A percentile compares a stretch with the other conserved stretches of the same genome.
Conservation (phyloP, 2,797 vertebrate genomes). For the Danio jaintianensis region DNA sequence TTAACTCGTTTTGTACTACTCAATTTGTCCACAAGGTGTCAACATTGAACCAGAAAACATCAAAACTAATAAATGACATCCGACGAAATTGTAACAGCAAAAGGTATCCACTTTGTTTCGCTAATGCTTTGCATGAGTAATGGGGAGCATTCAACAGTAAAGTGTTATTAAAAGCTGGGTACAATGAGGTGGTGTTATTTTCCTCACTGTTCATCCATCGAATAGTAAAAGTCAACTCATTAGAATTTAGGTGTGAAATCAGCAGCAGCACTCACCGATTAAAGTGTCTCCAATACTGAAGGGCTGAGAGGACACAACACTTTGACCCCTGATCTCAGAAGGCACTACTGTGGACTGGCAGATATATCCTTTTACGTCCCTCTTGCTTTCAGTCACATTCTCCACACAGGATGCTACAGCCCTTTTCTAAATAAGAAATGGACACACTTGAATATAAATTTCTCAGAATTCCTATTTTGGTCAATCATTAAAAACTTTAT, state of each 20-base stretch:
- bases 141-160: no score
- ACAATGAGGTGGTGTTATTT: no score
- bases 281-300: conserved; percentile 87
- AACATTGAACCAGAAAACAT: no score
- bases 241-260: not conserved
- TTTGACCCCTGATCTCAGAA: conserved; percentile 84
- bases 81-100: no score
- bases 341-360: conserved; percentile 91
- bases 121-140: no score
- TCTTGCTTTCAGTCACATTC: conserved; percentile 85
- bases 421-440: conserved; percentile 74
- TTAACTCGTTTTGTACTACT: no score
- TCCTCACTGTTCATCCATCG: no score
- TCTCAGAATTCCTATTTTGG: not conserved
- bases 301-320: conserved; percentile 88
- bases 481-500: not conserved
- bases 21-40: no score
- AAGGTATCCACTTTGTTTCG: no score
- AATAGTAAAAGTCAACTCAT: no score
- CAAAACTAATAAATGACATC: no score
- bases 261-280: conserved; percentile 76
- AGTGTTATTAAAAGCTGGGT: no score
- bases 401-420: conserved; percentile 83
- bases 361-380: conserved; percentile 82
- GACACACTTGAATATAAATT: not conserved